phyloP scores from a whole-genome alignment of 2,797 vertebrate species.

The Sorex maritimensis region DNA sequence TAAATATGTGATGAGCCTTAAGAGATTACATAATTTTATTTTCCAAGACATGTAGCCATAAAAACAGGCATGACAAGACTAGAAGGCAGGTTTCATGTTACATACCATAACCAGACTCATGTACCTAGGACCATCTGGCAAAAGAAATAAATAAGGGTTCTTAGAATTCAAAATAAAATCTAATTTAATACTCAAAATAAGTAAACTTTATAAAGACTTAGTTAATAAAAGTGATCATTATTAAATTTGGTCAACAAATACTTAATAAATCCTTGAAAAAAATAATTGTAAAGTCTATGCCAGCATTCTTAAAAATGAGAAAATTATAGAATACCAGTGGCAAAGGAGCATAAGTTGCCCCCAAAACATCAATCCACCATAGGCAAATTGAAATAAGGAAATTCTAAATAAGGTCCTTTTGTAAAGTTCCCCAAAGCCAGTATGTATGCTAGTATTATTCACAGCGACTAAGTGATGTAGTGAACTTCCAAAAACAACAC shows the following conservation, averaged over 20 bases:
- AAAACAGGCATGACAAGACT: neutral
- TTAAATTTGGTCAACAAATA: constrained; percentile 31
- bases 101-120: neutral
- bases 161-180: constrained; percentile 54
- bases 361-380: constrained; percentile 12
- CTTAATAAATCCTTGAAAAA: constrained; percentile 41
- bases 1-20: constrained; percentile 1
- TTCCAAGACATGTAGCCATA: neutral
- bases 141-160: constrained; percentile 43
- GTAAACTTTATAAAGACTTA: neutral
- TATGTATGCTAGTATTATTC: neutral
- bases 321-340: neutral
- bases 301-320: neutral
- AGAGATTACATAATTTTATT: neutral
- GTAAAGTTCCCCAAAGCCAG: neutral
- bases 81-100: neutral
- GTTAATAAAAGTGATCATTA: constrained; percentile 22
- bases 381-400: neutral
- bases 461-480: neutral
- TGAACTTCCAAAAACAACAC: constrained; percentile 46
- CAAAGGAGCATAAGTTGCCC: neutral
- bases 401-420: constrained; percentile 12
- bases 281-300: neutral
- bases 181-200: constrained; percentile 52
- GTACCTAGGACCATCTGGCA: neutral